Conservation (phyloP, 2,113 vertebrate genomes). For the Datnioides undecimradiatus region DNA sequence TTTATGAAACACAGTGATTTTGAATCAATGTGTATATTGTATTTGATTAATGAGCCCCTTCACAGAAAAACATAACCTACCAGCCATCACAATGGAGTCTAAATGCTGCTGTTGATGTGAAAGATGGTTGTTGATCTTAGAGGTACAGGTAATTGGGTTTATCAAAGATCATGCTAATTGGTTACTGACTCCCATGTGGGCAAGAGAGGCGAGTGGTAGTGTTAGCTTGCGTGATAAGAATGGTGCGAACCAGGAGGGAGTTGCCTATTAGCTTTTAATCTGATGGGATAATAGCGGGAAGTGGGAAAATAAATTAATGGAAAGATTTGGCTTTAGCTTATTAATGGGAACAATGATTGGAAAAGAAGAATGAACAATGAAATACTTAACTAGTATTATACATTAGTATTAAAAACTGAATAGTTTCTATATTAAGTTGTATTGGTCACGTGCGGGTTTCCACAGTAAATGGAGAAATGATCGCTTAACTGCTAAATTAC, state of each 20-base stretch:
- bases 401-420: not conserved
- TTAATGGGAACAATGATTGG: not conserved
- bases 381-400: too few species aligned
- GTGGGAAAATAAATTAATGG: not conserved
- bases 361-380: not conserved
- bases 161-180: slow-evolving; percentile 38
- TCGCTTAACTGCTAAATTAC: not conserved
- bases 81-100: not conserved
- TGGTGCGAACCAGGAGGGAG: slow-evolving; percentile 6
- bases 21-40: not conserved
- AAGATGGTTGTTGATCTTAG: slow-evolving; percentile 1
- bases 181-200: slow-evolving; percentile 26
- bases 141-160: slow-evolving; percentile 29
- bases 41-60: not conserved
- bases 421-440: not conserved
- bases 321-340: slow-evolving; percentile 3
- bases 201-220: not conserved
- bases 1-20: not conserved
- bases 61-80: not conserved
- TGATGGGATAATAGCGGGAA: slow-evolving; percentile 22
- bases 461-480: not conserved
- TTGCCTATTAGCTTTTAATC: slow-evolving; percentile 28
- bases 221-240: slow-evolving; percentile 21
- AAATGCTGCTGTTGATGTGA: not conserved
- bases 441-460: not conserved